Conservation (phyloP, 2,888 invertebrate species). For the Coleophora deauratella region DNA sequence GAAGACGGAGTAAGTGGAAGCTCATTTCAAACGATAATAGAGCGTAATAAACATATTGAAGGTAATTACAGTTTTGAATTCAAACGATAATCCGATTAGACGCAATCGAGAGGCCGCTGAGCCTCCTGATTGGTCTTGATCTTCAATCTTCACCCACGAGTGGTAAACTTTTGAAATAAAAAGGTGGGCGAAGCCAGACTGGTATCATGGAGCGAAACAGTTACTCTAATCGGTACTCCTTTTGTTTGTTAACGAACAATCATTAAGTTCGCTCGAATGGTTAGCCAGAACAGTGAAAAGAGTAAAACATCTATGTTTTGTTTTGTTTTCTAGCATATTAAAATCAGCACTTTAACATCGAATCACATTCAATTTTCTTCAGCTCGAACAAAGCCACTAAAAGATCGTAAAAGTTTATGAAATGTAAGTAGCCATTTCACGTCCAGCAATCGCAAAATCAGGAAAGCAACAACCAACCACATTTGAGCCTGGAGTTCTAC, state of each 20-base stretch:
- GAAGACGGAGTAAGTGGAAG: neutral
- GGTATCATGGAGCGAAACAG: conserved; percentile 15
- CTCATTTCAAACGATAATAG: conserved; percentile 3
- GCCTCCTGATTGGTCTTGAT: too few species aligned
- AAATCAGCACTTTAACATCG: too few species aligned
- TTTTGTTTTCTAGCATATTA: too few species aligned
- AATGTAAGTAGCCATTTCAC: too few species aligned
- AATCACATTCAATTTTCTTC: too few species aligned
- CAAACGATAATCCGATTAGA: conserved; percentile 4
- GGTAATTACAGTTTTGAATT: neutral
- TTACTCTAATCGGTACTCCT: conserved; percentile 7
- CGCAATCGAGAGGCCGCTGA: neutral
- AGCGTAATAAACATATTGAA: conserved; percentile 2
- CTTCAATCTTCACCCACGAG: conserved; percentile 16
- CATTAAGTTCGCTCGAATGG: neutral
- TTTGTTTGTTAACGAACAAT: neutral
- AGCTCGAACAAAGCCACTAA: too few species aligned
- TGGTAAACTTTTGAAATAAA: conserved; percentile 7
- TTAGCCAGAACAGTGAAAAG: neutral
- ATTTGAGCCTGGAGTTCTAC: conserved; percentile 54
- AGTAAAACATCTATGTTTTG: too few species aligned
- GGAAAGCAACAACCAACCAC: conserved; percentile 33
- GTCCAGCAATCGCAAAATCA: too few species aligned
- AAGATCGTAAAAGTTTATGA: too few species aligned
- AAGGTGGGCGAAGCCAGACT: conserved; percentile 14